Evolutionary conservation across 2,888 invertebrate genomes (phyloP).

Genomic region (Epirrhoe alternata): DNA sequence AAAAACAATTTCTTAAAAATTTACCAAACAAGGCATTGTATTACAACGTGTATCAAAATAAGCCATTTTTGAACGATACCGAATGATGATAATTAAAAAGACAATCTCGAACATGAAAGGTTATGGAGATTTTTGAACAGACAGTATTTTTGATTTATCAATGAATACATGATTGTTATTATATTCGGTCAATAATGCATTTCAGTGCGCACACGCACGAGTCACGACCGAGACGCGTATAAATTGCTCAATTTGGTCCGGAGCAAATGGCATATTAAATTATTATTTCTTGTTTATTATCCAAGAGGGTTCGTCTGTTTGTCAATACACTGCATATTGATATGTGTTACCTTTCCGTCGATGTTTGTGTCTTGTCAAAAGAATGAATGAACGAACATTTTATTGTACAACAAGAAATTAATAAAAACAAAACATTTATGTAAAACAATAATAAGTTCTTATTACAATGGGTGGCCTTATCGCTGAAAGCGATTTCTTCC

Average conservation of each 20-base stretch:
- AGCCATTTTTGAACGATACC: not conserved
- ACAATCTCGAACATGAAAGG: not conserved
- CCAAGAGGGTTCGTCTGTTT: slow-evolving; percentile 20
- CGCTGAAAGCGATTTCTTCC: too few species aligned
- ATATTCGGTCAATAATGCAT: slow-evolving; percentile 53
- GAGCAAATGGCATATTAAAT: slow-evolving; percentile 77
- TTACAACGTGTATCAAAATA: not conserved
- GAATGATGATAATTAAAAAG: not conserved
- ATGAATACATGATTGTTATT: slow-evolving; percentile 8
- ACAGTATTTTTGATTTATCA: not conserved
- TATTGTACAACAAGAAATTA: too few species aligned
- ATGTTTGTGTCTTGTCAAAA: not conserved
- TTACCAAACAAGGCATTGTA: too few species aligned
- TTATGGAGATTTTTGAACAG: not conserved
- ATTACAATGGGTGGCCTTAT: too few species aligned
- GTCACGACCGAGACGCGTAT: slow-evolving; percentile 60
- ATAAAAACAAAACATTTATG: too few species aligned
- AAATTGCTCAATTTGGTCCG: slow-evolving; percentile 80
- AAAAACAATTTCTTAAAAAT: too few species aligned
- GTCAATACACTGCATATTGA: slow-evolving; percentile 6
- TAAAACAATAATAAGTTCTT: too few species aligned
- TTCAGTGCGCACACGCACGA: slow-evolving; percentile 46
- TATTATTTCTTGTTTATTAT: slow-evolving; percentile 58
- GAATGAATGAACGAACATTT: too few species aligned
- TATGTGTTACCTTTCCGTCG: not conserved